Evolutionary conservation across 2,888 invertebrate species (phyloP).

Genomic region (Dicyrtoma fusca): DNA sequence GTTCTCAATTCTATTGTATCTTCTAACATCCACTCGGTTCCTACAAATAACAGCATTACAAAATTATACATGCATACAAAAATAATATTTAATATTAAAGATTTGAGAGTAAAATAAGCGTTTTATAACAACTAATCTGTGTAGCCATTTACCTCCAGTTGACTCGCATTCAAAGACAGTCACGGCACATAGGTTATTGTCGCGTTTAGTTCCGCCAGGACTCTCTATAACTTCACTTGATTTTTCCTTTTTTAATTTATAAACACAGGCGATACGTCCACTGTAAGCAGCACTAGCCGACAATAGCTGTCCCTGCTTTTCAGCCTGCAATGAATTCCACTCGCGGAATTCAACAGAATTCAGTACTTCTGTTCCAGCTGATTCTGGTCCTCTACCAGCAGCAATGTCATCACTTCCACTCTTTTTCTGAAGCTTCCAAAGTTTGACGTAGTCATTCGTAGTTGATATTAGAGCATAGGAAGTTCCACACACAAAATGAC

Average conservation of each 20-base stretch:
- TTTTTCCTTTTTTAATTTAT: conserved; percentile 68
- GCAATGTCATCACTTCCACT: background rate
- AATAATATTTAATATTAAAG: no score
- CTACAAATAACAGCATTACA: conserved; percentile 48
- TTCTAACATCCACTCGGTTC: conserved; percentile 83
- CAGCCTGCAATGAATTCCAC: conserved; percentile 50
- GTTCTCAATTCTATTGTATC: conserved; percentile 91
- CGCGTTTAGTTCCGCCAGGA: conserved; percentile 29
- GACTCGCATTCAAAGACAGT: conserved; percentile 99
- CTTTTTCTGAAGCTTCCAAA: conserved; percentile 53
- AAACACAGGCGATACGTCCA: conserved; percentile 95
- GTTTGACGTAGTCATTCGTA: conserved; percentile 51
- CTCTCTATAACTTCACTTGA: conserved; percentile 47
- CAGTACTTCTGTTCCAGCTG: conserved; percentile 13
- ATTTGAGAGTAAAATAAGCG: no score
- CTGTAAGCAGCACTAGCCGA: conserved; percentile 97
- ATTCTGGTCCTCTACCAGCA: background rate
- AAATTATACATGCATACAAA: no score
- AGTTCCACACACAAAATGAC: conserved; percentile 56
- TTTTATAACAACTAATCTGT: no score
- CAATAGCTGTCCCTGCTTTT: conserved; percentile 64
- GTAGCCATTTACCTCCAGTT: conserved; percentile 73
- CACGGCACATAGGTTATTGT: conserved; percentile 63
- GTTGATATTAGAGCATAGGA: conserved; percentile 55
- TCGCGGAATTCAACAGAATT: conserved; percentile 44